phyloP scores from a whole-genome alignment of 2,113 vertebrate species.

The Puma concolor region DNA sequence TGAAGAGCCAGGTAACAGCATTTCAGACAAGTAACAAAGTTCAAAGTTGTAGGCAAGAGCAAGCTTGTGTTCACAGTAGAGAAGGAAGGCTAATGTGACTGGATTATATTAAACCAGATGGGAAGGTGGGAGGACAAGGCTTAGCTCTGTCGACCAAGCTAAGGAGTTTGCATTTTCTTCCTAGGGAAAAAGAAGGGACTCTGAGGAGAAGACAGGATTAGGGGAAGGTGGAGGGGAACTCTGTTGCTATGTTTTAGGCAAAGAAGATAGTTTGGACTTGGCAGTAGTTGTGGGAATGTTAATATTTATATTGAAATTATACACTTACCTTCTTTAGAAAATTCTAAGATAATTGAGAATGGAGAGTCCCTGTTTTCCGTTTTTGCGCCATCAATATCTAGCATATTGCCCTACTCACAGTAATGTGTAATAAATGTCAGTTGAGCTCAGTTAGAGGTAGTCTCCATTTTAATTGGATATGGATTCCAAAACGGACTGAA shows the following conservation, averaged over 20 bases:
- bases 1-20: background rate
- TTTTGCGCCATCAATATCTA: background rate
- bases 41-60: background rate
- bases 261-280: background rate
- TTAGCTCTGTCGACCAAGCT: background rate
- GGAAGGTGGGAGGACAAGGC: background rate
- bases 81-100: background rate
- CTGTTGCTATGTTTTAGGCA: background rate
- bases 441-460: conserved; percentile 1
- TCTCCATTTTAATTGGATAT: background rate
- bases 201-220: background rate
- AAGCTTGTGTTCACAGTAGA: background rate
- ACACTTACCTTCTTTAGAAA: background rate
- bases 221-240: background rate
- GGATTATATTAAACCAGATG: background rate
- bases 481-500: background rate
- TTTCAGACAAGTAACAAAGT: background rate
- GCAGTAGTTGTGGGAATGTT: background rate
- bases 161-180: background rate
- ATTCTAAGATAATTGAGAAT: conserved; percentile 4
- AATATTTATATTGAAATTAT: conserved; percentile 32
- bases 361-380: background rate
- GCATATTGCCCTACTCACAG: background rate
- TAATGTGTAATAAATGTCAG: background rate
- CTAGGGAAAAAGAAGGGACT: background rate